phyloP scores from a whole-genome alignment of 2,113 vertebrate genomes.

The Erythrolamprus reginae region DNA sequence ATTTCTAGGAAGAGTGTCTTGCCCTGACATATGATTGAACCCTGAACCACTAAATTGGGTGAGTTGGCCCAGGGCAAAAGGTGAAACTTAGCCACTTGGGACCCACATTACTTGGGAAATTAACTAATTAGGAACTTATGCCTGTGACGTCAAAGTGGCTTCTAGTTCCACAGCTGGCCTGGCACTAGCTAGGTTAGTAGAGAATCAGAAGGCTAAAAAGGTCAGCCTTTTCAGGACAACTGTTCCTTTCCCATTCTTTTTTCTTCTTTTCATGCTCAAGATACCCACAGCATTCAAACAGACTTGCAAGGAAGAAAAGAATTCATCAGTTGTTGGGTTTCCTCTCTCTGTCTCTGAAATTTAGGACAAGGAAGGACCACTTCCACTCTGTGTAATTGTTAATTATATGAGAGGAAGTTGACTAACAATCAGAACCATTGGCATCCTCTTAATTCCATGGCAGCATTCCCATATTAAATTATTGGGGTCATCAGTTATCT shows the following conservation, averaged over 20 bases:
- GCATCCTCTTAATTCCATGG: slow-evolving; percentile 30
- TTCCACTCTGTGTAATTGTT: slow-evolving; percentile 58
- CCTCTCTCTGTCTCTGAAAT: background rate
- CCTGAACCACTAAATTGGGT: slow-evolving; percentile 63
- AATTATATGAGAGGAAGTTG: slow-evolving; percentile 57
- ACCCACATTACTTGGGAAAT: slow-evolving; percentile 66
- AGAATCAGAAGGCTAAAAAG: slow-evolving; percentile 59
- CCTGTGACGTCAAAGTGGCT: slow-evolving; percentile 52
- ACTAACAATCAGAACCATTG: slow-evolving; percentile 63
- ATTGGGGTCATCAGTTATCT: slow-evolving; percentile 35
- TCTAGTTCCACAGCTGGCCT: slow-evolving; percentile 68
- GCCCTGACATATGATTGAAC: slow-evolving; percentile 68
- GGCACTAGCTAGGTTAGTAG: slow-evolving; percentile 40
- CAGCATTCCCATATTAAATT: slow-evolving; percentile 35
- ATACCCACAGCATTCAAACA: slow-evolving; percentile 44
- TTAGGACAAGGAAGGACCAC: slow-evolving; percentile 41
- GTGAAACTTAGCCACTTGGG: slow-evolving; percentile 61
- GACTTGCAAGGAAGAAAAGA: slow-evolving; percentile 25
- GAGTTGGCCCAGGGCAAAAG: slow-evolving; percentile 66
- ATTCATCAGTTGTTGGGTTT: slow-evolving; percentile 45
- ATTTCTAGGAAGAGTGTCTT: slow-evolving; percentile 42
- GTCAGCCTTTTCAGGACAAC: slow-evolving; percentile 57
- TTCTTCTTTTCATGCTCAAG: slow-evolving; percentile 29
- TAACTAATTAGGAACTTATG: slow-evolving; percentile 70
- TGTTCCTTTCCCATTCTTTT: slow-evolving; percentile 37